Conservation (phyloP, 2,888 invertebrate genomes). For the Synanthedon andrenaeformis region DNA sequence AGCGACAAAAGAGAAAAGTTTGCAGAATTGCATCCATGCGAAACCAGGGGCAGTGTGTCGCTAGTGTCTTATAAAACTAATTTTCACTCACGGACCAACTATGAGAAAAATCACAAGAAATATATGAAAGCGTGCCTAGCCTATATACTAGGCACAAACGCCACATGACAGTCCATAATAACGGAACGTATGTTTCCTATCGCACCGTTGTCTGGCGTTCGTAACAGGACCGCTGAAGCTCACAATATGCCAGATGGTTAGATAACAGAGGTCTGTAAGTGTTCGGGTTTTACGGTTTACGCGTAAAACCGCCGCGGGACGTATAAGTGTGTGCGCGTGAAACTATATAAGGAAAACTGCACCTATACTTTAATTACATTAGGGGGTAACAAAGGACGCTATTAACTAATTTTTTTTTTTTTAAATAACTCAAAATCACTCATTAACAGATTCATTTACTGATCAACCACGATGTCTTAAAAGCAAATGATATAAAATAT, state of each 20-base stretch:
- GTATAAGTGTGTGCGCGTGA: constrained; percentile 8
- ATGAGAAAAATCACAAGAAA: too few relatives aligned
- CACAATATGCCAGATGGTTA: constrained; percentile 63
- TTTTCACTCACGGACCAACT: not conserved
- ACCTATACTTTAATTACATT: too few relatives aligned
- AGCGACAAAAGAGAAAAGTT: too few relatives aligned
- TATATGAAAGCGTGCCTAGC: too few relatives aligned
- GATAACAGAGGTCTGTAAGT: constrained; percentile 52
- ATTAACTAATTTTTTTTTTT: too few relatives aligned
- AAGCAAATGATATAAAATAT: too few relatives aligned
- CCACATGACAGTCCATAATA: constrained; percentile 12
- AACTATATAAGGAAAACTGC: constrained; percentile 6
- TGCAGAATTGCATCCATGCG: too few relatives aligned
- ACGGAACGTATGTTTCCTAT: constrained; percentile 21
- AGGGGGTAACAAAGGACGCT: too few relatives aligned
- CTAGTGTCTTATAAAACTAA: not conserved
- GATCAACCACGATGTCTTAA: too few relatives aligned
- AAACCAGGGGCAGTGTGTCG: not conserved
- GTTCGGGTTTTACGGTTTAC: constrained; percentile 41
- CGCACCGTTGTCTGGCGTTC: constrained; percentile 26
- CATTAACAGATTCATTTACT: too few relatives aligned
- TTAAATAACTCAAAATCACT: too few relatives aligned
- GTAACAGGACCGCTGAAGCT: constrained; percentile 54
- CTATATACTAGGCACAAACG: not conserved
- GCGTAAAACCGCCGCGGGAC: constrained; percentile 24